These are phyloP conservation scores for Caretta caretta DNA, from an alignment of 2,113 vertebrate genomes.

Conservation along the genomic window DNA sequence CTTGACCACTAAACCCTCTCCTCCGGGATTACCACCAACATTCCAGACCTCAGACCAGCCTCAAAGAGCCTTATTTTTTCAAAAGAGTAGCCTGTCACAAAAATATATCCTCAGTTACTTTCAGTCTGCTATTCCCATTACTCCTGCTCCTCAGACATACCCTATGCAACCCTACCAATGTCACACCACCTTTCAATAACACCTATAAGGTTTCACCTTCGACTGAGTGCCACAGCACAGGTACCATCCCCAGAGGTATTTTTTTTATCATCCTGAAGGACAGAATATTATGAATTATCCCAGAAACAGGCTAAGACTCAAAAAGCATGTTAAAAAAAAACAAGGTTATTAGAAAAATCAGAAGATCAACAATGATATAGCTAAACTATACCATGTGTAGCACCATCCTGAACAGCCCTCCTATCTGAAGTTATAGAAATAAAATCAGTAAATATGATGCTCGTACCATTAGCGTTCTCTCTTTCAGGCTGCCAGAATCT, in stretches of 20 bases:
- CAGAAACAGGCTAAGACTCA: background rate
- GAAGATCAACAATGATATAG: background rate
- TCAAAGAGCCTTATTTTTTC: background rate
- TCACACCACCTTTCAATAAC: slow-evolving; percentile 3
- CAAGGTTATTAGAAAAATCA: background rate
- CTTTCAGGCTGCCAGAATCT: background rate
- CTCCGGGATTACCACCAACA: background rate
- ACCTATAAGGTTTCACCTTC: background rate
- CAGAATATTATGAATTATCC: background rate
- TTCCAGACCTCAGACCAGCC: background rate
- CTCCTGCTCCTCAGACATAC: background rate
- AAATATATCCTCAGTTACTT: background rate
- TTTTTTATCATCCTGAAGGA: background rate
- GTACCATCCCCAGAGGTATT: background rate
- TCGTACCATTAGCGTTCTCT: background rate
- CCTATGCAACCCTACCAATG: background rate
- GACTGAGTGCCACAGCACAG: background rate
- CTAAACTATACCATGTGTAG: background rate
- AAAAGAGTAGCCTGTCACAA: background rate
- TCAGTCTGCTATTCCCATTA: background rate
- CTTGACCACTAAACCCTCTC: background rate
- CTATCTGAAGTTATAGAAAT: background rate
- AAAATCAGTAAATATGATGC: accelerated
- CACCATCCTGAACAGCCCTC: background rate
- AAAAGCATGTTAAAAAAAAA: slow-evolving; percentile 13